Percentiles rank a stretch among this genome's conserved stretches.
Conservation (phyloP, 2,113 vertebrate genomes). For the Ictalurus punctatus region DNA sequence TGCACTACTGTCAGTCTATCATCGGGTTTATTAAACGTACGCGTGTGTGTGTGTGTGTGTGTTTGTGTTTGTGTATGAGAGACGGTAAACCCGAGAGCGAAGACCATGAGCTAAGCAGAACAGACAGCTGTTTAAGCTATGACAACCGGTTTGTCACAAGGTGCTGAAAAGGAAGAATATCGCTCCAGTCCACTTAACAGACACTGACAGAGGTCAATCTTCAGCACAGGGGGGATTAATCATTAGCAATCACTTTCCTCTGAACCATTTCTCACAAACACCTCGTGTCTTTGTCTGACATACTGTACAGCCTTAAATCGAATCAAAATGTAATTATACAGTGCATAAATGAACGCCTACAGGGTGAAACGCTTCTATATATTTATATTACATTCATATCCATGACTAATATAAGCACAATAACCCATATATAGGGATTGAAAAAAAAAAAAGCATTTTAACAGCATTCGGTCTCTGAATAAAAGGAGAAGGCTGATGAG, state of each 20-base stretch:
- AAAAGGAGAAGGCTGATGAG: too few species aligned
- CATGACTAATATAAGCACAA: too few species aligned
- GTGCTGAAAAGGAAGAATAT: constrained; percentile 34
- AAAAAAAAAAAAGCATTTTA: too few species aligned
- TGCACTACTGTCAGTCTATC: constrained; percentile 13
- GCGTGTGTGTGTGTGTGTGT: constrained; percentile 3
- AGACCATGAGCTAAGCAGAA: constrained; percentile 20
- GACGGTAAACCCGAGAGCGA: not conserved
- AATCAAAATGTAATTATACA: not conserved
- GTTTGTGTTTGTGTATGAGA: not conserved
- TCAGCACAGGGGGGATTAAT: constrained; percentile 9
- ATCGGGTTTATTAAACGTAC: constrained; percentile 4
- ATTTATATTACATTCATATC: too few species aligned
- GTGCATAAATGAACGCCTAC: not conserved
- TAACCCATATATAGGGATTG: too few species aligned
- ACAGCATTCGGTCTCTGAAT: too few species aligned
- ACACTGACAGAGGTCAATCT: constrained; percentile 9
- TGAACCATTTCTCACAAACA: constrained; percentile 4
- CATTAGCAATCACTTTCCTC: constrained; percentile 1
- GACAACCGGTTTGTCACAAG: constrained; percentile 35
- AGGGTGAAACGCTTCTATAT: not conserved
- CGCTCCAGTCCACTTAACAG: constrained; percentile 8
- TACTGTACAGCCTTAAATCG: not conserved
- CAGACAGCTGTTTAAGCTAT: constrained; percentile 34
- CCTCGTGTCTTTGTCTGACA: too few species aligned